These are phyloP conservation scores for Drosophila neocordata DNA, from an alignment of 1,140 invertebrate species.

Conservation along the genomic window DNA sequence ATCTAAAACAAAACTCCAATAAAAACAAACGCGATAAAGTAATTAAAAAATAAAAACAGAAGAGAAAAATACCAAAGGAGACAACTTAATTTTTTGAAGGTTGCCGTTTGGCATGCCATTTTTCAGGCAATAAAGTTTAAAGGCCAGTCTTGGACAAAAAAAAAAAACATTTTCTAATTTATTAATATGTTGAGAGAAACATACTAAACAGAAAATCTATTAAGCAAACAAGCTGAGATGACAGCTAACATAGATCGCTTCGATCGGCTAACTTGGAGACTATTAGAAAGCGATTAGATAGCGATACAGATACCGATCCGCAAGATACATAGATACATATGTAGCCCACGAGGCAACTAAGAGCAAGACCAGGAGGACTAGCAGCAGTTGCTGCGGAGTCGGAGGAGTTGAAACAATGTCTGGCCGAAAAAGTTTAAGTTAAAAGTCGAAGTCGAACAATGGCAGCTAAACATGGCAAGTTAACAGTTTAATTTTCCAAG, in stretches of 20 bases:
- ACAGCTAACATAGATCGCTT: slow-evolving; percentile 77
- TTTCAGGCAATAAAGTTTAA: slow-evolving; percentile 72
- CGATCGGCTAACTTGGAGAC: slow-evolving; percentile 49
- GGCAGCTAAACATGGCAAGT: slow-evolving; percentile 81
- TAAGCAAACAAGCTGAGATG: slow-evolving; percentile 70
- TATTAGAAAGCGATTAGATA: slow-evolving; percentile 81
- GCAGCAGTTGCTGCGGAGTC: background rate
- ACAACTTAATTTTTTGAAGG: slow-evolving; percentile 80
- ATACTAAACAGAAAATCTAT: slow-evolving; percentile 61
- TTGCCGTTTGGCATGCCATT: slow-evolving; percentile 71
- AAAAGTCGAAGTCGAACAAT: slow-evolving; percentile 59
- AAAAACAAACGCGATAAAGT: slow-evolving; percentile 51
- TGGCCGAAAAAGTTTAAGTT: slow-evolving; percentile 33
- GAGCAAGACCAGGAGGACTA: background rate
- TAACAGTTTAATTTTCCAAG: slow-evolving; percentile 78
- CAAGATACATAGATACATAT: slow-evolving; percentile 51
- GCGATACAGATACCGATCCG: slow-evolving; percentile 68
- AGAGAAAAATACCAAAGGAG: slow-evolving; percentile 50
- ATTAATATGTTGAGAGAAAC: slow-evolving; percentile 72
- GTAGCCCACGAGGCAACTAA: slow-evolving; percentile 56
- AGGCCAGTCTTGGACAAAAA: slow-evolving; percentile 51
- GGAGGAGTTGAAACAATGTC: slow-evolving; percentile 61
- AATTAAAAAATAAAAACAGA: slow-evolving; percentile 35
- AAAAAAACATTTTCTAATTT: slow-evolving; percentile 72
- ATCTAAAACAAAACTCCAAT: slow-evolving; percentile 13